Evolutionary conservation across 2,797 vertebrate genomes (phyloP).

Genomic region (Enteromius paludinosus): DNA sequence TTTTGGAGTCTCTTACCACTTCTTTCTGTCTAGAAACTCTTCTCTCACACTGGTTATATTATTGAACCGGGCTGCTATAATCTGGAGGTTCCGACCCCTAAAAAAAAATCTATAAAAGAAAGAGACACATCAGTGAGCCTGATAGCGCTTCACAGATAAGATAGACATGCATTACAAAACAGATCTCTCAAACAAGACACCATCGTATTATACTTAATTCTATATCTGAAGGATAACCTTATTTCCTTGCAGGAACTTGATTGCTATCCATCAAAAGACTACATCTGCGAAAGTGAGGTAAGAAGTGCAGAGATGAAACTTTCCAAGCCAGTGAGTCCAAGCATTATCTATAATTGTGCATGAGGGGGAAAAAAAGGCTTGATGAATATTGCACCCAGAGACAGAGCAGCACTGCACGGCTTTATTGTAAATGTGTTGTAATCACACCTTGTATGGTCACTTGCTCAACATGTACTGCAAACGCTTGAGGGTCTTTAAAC

Average conservation of each 20-base stretch:
- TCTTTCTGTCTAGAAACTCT: neutral
- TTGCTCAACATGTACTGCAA: neutral
- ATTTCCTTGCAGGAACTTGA: slow-evolving; percentile 67
- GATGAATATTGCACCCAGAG: slow-evolving; percentile 3
- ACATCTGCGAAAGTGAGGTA: slow-evolving; percentile 71
- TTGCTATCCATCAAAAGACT: slow-evolving; percentile 73
- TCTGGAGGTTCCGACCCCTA: neutral
- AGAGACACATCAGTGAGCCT: neutral
- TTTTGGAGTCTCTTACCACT: neutral
- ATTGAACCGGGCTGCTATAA: neutral
- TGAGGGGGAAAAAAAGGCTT: neutral
- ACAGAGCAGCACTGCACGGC: neutral
- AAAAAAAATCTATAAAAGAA: neutral
- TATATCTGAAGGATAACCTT: neutral
- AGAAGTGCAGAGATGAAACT: slow-evolving; percentile 48
- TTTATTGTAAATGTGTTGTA: slow-evolving; percentile 16
- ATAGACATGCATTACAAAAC: neutral
- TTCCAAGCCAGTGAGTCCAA: slow-evolving; percentile 22
- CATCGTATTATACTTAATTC: slow-evolving; percentile 1
- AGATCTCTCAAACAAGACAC: slow-evolving; percentile 2
- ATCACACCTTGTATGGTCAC: neutral
- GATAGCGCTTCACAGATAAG: neutral
- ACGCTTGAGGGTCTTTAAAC: neutral
- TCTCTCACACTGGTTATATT: neutral
- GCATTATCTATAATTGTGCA: slow-evolving; percentile 9